Evolutionary conservation across 2,888 invertebrate genomes (phyloP).

Genomic region (Eristalinus aeneus): DNA sequence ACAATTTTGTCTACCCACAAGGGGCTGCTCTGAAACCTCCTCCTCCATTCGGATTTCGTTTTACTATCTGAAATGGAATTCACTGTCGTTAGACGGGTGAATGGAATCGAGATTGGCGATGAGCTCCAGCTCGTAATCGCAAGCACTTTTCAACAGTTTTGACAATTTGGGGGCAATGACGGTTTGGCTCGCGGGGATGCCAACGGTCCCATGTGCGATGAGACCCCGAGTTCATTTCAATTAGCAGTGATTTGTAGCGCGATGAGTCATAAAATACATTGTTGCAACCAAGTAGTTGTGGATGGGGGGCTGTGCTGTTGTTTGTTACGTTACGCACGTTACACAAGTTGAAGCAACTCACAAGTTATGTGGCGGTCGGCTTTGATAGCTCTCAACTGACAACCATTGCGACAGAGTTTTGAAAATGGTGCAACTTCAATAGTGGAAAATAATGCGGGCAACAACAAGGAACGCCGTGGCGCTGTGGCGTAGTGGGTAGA

Average conservation of each 20-base stretch:
- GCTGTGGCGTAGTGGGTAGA: no score
- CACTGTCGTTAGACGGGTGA: not conserved
- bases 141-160: not conserved
- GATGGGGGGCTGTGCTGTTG: no score
- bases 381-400: no score
- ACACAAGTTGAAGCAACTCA: no score
- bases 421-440: no score
- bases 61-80: not conserved
- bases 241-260: not conserved
- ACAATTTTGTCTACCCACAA: not conserved
- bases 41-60: not conserved
- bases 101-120: not conserved
- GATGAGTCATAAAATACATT: not conserved
- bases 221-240: not conserved
- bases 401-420: no score
- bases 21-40: not conserved
- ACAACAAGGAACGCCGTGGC: no score
- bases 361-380: no score
- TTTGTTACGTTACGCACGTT: no score
- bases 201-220: not conserved
- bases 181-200: not conserved
- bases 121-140: not conserved
- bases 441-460: no score
- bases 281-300: not conserved
- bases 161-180: not conserved